A percentile compares a stretch with the other conserved stretches of the same genome.
These are phyloP conservation scores for human DNA, from an alignment of 2,113 vertebrate species.

Conservation along the genomic window GRCh38 chr11:8096001-8096500, in stretches of 20 bases:
- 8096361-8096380: not conserved
- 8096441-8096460: not conserved
- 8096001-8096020: not conserved
- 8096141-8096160: not conserved
- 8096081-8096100: not conserved
- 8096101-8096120: not conserved
- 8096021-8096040: not conserved
- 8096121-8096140: not conserved
- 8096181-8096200: not conserved
- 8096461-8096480: not conserved
- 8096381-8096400: not conserved
- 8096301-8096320: not conserved
- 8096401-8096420: not conserved
- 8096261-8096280: fast-evolving
- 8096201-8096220: too few species aligned
- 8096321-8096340: not conserved
- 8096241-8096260: not conserved
- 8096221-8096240: not conserved
- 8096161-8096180: not conserved
- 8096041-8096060: not conserved
- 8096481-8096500: not conserved
- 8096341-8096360: not conserved
- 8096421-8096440: not conserved
- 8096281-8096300: not conserved
- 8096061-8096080: not conserved